Conservation (phyloP, 2,797 vertebrate species). For the Champsocephalus gunnari region DNA sequence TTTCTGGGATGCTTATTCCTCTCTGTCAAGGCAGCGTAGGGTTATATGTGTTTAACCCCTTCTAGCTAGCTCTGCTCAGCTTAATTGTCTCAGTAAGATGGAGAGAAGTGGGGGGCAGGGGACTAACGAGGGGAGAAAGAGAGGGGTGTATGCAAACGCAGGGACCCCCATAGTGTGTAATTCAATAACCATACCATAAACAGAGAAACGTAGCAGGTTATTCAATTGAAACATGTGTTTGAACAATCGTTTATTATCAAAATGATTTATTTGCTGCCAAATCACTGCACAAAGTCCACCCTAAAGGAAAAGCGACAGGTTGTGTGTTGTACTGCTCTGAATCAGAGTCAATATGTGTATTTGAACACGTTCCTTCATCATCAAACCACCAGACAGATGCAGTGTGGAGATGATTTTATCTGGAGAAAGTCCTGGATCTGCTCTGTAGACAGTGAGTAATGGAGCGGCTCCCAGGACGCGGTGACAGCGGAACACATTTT, state of each 20-base stretch:
- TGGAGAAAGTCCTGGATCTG: constrained; percentile 36
- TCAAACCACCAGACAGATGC: constrained; percentile 33
- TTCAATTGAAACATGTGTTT: neutral
- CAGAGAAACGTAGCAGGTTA: neutral
- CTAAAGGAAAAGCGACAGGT: neutral
- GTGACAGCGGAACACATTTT: constrained; percentile 51
- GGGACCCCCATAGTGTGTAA: neutral
- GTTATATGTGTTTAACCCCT: constrained; percentile 73
- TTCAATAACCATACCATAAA: too few relatives aligned
- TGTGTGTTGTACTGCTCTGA: neutral
- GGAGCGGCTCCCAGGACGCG: constrained; percentile 38
- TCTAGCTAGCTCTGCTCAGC: constrained; percentile 43
- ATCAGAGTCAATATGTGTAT: constrained; percentile 20
- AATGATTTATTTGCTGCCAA: constrained; percentile 1
- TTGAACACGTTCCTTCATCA: constrained; percentile 21
- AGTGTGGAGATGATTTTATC: constrained; percentile 26
- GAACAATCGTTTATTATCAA: neutral
- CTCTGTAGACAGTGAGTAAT: constrained; percentile 53
- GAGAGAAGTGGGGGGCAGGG: constrained; percentile 35
- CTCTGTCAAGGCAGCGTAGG: constrained; percentile 28
- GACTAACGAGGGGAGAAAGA: constrained; percentile 23
- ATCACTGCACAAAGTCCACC: neutral
- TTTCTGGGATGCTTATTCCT: constrained; percentile 22
- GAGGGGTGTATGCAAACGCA: constrained; percentile 33
- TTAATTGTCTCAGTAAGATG: constrained; percentile 48